Conservation (phyloP, 2,888 invertebrate genomes). For the Morpho deidamia region DNA sequence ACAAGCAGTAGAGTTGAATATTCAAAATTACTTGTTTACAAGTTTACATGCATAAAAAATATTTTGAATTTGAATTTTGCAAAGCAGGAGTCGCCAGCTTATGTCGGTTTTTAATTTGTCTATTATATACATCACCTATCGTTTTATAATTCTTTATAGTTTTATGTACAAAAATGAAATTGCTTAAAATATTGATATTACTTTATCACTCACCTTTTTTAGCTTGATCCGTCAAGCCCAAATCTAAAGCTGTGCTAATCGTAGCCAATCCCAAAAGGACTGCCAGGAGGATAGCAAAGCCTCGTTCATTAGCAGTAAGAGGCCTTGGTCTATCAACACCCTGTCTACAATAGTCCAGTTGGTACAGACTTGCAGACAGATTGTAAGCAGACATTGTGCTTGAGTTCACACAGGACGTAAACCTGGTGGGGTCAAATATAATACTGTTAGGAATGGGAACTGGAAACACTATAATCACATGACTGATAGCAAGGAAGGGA, state of each 20-base stretch:
- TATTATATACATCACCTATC: too few species aligned
- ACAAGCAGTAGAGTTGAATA: too few species aligned
- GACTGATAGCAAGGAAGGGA: too few species aligned
- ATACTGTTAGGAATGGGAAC: too few species aligned
- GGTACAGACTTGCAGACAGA: constrained; percentile 49
- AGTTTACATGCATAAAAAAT: too few species aligned
- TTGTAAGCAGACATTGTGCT: constrained; percentile 45
- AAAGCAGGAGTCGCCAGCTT: too few species aligned
- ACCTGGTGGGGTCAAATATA: constrained; percentile 38
- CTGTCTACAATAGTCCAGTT: constrained; percentile 53
- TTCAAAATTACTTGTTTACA: too few species aligned
- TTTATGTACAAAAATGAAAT: too few species aligned
- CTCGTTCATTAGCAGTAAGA: constrained; percentile 38
- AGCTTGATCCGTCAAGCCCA: constrained; percentile 45
- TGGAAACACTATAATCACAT: too few species aligned
- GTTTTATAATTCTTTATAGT: too few species aligned
- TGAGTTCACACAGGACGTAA: constrained; percentile 56
- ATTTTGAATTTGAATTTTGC: not conserved
- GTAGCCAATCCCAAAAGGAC: constrained; percentile 46
- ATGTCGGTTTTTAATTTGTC: too few species aligned
- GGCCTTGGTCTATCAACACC: constrained; percentile 26
- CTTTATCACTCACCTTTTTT: constrained; percentile 52
- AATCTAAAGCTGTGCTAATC: constrained; percentile 51
- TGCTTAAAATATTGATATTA: too few species aligned
- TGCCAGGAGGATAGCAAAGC: constrained; percentile 44